Percentiles rank a stretch among this genome's conserved stretches.
These are phyloP conservation scores for Erpetoichthys calabaricus DNA, from an alignment of 2,797 vertebrate species.

Conservation along the genomic window DNA sequence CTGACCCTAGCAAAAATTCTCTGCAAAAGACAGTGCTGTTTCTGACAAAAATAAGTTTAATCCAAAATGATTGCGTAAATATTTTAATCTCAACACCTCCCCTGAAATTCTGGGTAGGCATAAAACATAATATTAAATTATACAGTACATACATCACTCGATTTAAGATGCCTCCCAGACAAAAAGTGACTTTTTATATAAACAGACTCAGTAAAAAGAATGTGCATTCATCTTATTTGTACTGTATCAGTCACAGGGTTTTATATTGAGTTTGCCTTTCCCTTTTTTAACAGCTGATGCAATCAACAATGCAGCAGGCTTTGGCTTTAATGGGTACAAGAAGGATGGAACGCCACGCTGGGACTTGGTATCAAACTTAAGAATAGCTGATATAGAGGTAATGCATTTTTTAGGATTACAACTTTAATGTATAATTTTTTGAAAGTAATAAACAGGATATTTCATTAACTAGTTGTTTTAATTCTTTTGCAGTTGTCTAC, in stretches of 20 bases:
- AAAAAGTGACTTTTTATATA: too few species aligned
- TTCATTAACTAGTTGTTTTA: background rate
- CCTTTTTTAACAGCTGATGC: constrained; percentile 67
- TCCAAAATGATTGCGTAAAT: too few species aligned
- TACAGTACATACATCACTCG: too few species aligned
- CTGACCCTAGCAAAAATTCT: too few species aligned
- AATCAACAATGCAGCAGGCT: constrained; percentile 94
- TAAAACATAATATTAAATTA: too few species aligned
- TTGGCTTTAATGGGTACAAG: constrained; percentile 89
- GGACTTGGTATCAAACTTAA: constrained; percentile 89
- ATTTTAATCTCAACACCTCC: too few species aligned
- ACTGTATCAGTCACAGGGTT: background rate
- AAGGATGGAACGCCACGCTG: constrained; percentile 72
- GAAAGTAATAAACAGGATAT: constrained; percentile 2
- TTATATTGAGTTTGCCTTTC: background rate
- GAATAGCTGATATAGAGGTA: constrained; percentile 91
- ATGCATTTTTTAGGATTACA: constrained; percentile 19
- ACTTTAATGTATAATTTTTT: constrained; percentile 8
- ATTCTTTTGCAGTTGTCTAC: constrained; percentile 74
- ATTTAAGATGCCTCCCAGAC: too few species aligned
- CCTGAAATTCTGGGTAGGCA: too few species aligned
- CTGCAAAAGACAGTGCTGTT: too few species aligned
- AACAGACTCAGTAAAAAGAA: too few species aligned
- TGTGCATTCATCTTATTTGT: background rate
- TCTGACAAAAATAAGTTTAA: too few species aligned